These are phyloP conservation scores for Fopius arisanus DNA, from an alignment of 1,140 invertebrate genomes.

Conservation along the genomic window DNA sequence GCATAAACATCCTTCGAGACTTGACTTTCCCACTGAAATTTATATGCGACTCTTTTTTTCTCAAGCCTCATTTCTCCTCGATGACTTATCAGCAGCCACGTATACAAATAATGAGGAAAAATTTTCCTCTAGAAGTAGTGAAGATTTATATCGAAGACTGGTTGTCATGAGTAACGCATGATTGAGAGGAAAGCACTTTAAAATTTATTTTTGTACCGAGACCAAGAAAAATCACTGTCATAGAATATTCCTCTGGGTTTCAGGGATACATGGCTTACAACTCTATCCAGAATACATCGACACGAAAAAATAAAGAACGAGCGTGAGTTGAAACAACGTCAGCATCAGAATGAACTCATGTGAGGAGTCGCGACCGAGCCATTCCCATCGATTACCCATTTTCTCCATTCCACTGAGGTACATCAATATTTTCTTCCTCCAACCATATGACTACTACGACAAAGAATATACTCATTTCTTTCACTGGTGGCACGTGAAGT, in stretches of 20 bases:
- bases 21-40: background rate
- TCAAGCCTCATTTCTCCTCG: background rate
- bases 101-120: too few species aligned
- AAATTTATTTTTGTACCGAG: background rate
- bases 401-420: background rate
- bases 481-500: background rate
- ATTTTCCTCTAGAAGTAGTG: background rate
- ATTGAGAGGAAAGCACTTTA: background rate
- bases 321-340: background rate
- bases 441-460: background rate
- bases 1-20: background rate
- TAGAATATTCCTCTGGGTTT: background rate
- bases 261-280: background rate
- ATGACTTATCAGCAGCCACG: background rate
- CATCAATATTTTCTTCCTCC: background rate
- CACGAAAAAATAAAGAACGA: background rate
- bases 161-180: background rate
- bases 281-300: background rate
- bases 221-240: slow-evolving; percentile 3
- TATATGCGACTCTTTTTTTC: background rate
- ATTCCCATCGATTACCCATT: slow-evolving; percentile 24
- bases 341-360: background rate
- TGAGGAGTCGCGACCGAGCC: background rate
- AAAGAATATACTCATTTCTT: slow-evolving; percentile 3
- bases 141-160: background rate